Base-by-base conservation (phyloP, 1,140 invertebrate genomes). In the Drosophila tsacasi region DNA sequence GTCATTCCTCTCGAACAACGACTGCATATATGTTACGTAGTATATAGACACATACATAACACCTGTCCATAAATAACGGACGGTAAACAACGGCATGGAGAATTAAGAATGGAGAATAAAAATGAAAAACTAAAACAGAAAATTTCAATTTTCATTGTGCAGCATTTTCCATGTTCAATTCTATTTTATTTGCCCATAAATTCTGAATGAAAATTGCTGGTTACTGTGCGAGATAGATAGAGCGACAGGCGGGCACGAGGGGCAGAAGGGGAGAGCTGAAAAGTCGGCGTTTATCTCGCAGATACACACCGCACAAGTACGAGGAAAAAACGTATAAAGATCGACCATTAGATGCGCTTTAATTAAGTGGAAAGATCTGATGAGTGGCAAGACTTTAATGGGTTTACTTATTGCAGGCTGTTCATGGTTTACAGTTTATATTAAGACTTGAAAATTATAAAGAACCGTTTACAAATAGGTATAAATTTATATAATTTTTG, bases 121-220 rank as follows among this genome's bases (percentile, higher is more conserved):
- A 62, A 66, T 44, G 44, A 59, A 67, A 39, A 47, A 60, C 68
- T 32, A 59, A 46, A 71, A 79, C 23, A 67, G 40, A 67, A 63
- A 65, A 50, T 84, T 78, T 84, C 73, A 87, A 90, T 90, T 90
- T 78, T 78, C 68, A 78, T 81, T 87, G 76, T 78, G 66, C 65
- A 67, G 39, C 59, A 52, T 75, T 84, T 84, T 87, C 50, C 81
- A 84, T 81, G 66, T 84, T 72, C 77, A 81, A 81, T 84, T 90
- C 85, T 90, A 81, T 89, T 89, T 75, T 68, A 81, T 78, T 89
- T 75, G 81, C 60, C 49, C 69, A 83, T 90, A 90, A 89, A 90
- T 81, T 81, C 74, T 81, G 84, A 81, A 89, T 90, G 85, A 90
- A 89, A 90, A 90, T 89, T 90, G 78, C 84, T 76, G 57, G 74